These are phyloP conservation scores for Carassius carassius DNA, from an alignment of 2,113 vertebrate species.

Conservation along the genomic window DNA sequence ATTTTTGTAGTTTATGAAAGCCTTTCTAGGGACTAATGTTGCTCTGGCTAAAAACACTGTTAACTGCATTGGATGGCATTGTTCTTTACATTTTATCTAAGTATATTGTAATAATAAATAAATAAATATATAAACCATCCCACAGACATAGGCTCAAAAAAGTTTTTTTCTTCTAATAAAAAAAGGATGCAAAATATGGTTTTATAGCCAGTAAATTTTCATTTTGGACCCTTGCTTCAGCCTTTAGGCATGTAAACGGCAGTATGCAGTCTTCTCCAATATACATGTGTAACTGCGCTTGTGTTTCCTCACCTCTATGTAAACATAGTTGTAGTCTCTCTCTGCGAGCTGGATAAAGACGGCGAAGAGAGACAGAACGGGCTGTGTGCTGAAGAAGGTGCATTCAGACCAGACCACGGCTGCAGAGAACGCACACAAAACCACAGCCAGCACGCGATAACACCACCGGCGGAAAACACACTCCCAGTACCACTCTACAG, in stretches of 20 bases:
- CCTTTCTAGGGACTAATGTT: too few species aligned
- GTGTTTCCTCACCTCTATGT: constrained; percentile 83
- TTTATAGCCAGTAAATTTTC: neutral
- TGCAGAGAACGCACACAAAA: constrained; percentile 82
- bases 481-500: constrained; percentile 95
- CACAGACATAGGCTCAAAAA: neutral
- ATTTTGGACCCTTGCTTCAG: neutral
- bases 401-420: constrained; percentile 96
- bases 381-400: constrained; percentile 91
- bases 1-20: too few species aligned
- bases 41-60: too few species aligned
- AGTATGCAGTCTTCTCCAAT: neutral
- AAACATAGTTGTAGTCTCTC: constrained; percentile 88
- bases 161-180: neutral
- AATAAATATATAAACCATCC: neutral
- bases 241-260: neutral
- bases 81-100: neutral
- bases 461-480: constrained; percentile 84
- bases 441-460: constrained; percentile 81
- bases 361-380: constrained; percentile 89
- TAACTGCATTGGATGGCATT: too few species aligned
- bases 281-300: neutral
- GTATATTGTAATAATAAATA: neutral
- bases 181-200: neutral
- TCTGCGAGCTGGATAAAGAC: constrained; percentile 90